Evolutionary conservation across 2,888 invertebrate genomes (phyloP).

Genomic region (Troilus luridus): DNA sequence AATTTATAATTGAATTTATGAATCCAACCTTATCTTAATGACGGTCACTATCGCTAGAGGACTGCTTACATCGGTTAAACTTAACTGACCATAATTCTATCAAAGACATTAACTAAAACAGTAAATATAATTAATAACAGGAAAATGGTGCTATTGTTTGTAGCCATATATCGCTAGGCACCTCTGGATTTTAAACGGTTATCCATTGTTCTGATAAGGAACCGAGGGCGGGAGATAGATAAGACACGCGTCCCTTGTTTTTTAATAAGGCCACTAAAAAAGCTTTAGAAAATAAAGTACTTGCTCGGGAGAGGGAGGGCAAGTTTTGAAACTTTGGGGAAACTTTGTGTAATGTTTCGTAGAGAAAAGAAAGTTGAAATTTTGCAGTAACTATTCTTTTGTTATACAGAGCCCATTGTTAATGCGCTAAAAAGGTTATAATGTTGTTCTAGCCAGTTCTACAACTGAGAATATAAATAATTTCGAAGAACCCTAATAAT

Average conservation of each 20-base stretch:
- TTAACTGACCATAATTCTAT: slow-evolving; percentile 39
- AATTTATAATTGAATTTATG: background rate
- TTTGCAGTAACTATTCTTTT: background rate
- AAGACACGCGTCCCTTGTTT: slow-evolving; percentile 26
- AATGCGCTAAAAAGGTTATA: background rate
- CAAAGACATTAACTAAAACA: slow-evolving; percentile 1
- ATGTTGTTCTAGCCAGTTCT: too few relatives aligned
- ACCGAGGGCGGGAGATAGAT: background rate
- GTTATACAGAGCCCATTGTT: background rate
- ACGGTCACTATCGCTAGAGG: background rate
- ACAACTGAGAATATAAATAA: too few relatives aligned
- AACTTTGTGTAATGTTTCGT: background rate
- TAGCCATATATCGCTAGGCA: background rate
- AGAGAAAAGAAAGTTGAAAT: background rate
- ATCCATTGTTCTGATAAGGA: slow-evolving; percentile 38
- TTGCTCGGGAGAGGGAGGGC: background rate
- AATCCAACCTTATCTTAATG: background rate
- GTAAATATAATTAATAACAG: slow-evolving; percentile 43
- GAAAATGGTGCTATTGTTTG: background rate
- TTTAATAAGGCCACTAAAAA: slow-evolving; percentile 39
- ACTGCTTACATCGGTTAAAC: background rate
- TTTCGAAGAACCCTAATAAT: too few relatives aligned
- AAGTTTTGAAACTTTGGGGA: background rate
- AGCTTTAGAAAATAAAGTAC: slow-evolving; percentile 35
- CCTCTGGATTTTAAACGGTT: slow-evolving; percentile 11